These are phyloP conservation scores for Phortica variegata DNA, from an alignment of 1,140 invertebrate genomes.

Conservation along the genomic window DNA sequence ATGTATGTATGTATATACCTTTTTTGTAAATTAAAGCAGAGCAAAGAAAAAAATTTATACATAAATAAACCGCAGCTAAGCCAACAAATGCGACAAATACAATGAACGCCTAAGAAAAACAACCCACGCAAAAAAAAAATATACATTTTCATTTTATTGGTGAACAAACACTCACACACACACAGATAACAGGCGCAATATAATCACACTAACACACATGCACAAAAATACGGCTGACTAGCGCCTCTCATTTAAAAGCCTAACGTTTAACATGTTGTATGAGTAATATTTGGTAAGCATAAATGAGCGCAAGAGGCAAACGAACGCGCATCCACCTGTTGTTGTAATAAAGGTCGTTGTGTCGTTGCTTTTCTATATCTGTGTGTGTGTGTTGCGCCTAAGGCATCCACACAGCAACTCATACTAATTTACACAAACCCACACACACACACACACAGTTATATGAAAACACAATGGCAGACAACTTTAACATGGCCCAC, in stretches of 20 bases:
- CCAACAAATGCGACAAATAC: too few relatives aligned
- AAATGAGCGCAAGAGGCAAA: neutral
- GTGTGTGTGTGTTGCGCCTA: conserved; percentile 1
- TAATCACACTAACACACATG: neutral
- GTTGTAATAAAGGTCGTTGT: conserved; percentile 16
- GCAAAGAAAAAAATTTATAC: too few relatives aligned
- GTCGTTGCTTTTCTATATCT: neutral
- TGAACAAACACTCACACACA: neutral
- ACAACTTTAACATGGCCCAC: conserved; percentile 3
- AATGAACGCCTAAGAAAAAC: too few relatives aligned
- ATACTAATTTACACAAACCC: too few relatives aligned
- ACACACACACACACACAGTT: too few relatives aligned
- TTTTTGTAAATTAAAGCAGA: too few relatives aligned
- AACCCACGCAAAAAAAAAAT: neutral
- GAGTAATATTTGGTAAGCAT: neutral
- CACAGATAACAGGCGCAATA: neutral
- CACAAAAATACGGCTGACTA: neutral
- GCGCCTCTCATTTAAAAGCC: too few relatives aligned
- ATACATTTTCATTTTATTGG: neutral
- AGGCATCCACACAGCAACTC: conserved; percentile 7
- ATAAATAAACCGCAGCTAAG: too few relatives aligned
- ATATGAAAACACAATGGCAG: too few relatives aligned
- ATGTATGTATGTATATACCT: too few relatives aligned
- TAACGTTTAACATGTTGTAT: too few relatives aligned
- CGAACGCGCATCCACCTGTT: neutral